Evolutionary conservation across 2,113 vertebrate species (phyloP), one percentile per base, ranked within the genome.

Genomic region (Eptatretus burgeri): DNA sequence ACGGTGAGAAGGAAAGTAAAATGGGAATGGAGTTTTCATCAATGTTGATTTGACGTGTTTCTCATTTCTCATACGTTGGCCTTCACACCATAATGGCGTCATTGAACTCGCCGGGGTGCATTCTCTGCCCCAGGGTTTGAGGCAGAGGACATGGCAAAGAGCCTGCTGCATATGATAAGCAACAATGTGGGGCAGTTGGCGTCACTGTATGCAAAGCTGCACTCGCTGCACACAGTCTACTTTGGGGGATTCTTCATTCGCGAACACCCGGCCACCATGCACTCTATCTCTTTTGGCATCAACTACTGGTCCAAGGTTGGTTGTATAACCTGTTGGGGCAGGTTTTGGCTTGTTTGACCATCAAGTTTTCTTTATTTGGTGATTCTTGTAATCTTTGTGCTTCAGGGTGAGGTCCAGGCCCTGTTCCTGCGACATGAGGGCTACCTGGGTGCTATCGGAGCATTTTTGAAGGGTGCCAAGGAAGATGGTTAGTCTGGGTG

Each of bases 251-350:
- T 98, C 72, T 98, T 98, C 68, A 95, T 94, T 64, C 77, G 91
- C 50, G 91, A 88, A 64, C 91, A 98, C 70, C 91, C 91, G 0
- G 84, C 84, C 64, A 94, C 91, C 68, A 98, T 98, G 91, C 87
- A 85, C 73, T 93, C 89, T 13, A 94, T 98, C 74, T 91, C 84
- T 67, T 93, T 84, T 76, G 95, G 91, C 69, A 98, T 95, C 70
- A 93, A 93, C 75, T 98, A 86, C 82, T 98, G 95, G 75, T 93
- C 91, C 68, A 98, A 95, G 87, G 91, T 81, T 67, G 71, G 51
- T 10, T 5, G 11, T 16, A n/a, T 10, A 14, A 5, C 14, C 5
- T 41, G 2, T n/a, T 63, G 41, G 17, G 14, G 41, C n/a, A 10
- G 5, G 53, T 56, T 14, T 14, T 41, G 41, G 65, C 14, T 14